Evolutionary conservation across 35 echinoderm and acorn worm genomes (phyloP).

Genomic region (Chiridota heheva): DNA sequence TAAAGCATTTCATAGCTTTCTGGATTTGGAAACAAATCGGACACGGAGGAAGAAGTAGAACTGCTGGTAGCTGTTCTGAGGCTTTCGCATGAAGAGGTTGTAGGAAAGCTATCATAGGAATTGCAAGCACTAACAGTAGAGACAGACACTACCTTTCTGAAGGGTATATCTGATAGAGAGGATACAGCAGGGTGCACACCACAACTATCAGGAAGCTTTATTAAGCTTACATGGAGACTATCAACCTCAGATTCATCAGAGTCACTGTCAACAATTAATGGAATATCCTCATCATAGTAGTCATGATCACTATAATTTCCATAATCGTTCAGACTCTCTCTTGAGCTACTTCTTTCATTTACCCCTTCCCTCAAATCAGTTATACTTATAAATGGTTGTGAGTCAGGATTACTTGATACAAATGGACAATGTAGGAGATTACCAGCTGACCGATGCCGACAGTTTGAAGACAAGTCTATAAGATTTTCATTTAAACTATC

Average conservation of each 20-base stretch:
- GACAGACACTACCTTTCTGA: slow-evolving; percentile 26
- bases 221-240: slow-evolving; percentile 36
- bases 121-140: slow-evolving; percentile 31
- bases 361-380: not conserved
- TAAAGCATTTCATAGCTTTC: slow-evolving; percentile 96
- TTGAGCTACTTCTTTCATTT: not conserved
- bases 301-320: slow-evolving; percentile 19
- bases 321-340: slow-evolving; percentile 24
- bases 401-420: not conserved
- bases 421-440: slow-evolving; percentile 37
- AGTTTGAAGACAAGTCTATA: not conserved
- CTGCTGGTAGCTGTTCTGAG: slow-evolving; percentile 11
- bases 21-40: slow-evolving; percentile 79
- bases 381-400: slow-evolving; percentile 11
- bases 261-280: slow-evolving; percentile 36
- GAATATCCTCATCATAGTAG: slow-evolving; percentile 28
- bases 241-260: slow-evolving; percentile 8
- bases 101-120: slow-evolving; percentile 34
- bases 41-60: not conserved
- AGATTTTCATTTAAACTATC: slow-evolving; percentile 50
- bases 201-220: not conserved
- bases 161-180: slow-evolving; percentile 29
- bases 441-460: not conserved
- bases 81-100: slow-evolving; percentile 38
- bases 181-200: not conserved